Percentiles rank a stretch among this genome's conserved stretches.
Evolutionary conservation across 30 jellyfish, hydroid and myxozoan genomes (phyloP).

Genomic region (Pseudorhiza aurosa): DNA sequence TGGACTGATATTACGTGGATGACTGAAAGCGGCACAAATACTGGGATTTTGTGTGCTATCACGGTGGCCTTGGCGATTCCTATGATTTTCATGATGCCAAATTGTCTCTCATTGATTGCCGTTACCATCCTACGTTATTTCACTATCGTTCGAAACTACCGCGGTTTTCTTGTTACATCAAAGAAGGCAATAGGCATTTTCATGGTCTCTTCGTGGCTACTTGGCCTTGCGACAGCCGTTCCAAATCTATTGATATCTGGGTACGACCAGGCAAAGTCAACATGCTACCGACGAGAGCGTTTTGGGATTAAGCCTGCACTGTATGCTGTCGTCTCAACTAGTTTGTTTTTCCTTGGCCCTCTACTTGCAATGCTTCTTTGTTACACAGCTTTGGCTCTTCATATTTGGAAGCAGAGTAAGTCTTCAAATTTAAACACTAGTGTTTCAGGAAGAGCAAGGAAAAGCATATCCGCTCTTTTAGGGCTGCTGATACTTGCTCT

Average conservation of each 20-base stretch:
- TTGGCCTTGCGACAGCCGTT: background rate
- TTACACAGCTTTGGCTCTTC: background rate
- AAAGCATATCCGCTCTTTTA: constrained; percentile 1
- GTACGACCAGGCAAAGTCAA: background rate
- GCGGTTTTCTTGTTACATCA: background rate
- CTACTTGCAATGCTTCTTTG: background rate
- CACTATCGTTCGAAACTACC: constrained; percentile 4
- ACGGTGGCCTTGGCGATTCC: background rate
- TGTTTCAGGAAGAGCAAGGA: constrained; percentile 13
- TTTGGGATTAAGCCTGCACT: background rate
- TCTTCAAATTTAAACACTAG: background rate
- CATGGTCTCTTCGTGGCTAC: background rate
- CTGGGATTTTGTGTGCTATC: constrained; percentile 19
- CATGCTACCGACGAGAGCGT: constrained; percentile 18
- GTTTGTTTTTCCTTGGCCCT: background rate
- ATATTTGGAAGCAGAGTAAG: constrained; percentile 11
- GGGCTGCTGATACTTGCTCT: constrained; percentile 7
- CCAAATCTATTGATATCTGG: background rate
- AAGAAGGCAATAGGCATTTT: background rate
- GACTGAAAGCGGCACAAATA: background rate
- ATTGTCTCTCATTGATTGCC: background rate
- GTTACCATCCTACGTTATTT: background rate
- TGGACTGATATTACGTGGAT: background rate
- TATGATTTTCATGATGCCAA: constrained; percentile 2
- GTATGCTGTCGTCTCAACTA: constrained; percentile 1